Conservation (phyloP, 2,797 vertebrate genomes). For the Alauda arvensis region DNA sequence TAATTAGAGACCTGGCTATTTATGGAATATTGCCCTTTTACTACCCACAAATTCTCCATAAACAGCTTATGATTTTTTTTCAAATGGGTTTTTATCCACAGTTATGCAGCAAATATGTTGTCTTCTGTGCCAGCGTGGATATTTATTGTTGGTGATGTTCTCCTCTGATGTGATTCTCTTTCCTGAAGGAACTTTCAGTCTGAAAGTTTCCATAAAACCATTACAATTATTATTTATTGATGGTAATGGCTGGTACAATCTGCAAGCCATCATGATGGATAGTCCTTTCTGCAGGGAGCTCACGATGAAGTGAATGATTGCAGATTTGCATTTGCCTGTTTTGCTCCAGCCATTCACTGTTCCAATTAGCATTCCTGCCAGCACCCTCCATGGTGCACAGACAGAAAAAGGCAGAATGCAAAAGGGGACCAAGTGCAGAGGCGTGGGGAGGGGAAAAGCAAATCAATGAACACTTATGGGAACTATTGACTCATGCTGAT, state of each 20-base stretch:
- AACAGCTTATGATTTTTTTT: background rate
- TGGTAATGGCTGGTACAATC: slow-evolving; percentile 6
- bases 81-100: background rate
- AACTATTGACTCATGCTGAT: background rate
- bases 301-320: background rate
- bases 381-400: background rate
- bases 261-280: background rate
- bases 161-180: slow-evolving; percentile 16
- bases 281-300: slow-evolving; percentile 4
- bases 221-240: slow-evolving; percentile 44
- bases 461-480: background rate
- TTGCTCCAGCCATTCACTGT: slow-evolving; percentile 1
- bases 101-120: background rate
- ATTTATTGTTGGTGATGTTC: slow-evolving; percentile 14
- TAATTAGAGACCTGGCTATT: slow-evolving; percentile 23
- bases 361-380: slow-evolving; percentile 39
- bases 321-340: slow-evolving; percentile 18
- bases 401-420: background rate
- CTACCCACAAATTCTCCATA: background rate
- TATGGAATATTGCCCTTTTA: slow-evolving; percentile 18
- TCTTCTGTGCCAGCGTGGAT: background rate
- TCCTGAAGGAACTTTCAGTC: slow-evolving; percentile 1
- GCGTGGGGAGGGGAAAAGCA: fast-evolving
- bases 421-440: background rate
- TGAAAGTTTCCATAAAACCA: slow-evolving; percentile 28